Base-by-base conservation (phyloP, 2,888 invertebrate genomes). In the Heliconius charithonia region DNA sequence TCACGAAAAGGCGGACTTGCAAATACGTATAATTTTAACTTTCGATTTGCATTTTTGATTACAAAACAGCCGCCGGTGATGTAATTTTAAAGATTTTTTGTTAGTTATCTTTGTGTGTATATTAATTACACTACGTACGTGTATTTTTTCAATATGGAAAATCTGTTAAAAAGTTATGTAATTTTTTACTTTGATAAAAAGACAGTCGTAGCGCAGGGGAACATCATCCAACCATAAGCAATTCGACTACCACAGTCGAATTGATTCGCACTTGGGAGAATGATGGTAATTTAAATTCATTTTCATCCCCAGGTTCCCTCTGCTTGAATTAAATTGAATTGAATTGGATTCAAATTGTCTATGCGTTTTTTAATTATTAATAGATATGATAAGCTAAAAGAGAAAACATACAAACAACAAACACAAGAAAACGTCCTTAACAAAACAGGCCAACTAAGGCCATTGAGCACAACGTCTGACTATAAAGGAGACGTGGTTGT, bases 41-140 rank as follows among this genome's bases (percentile, higher is more conserved):
- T 78, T 78, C 59, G 56, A 78, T 78, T 78, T 78, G 74, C 78
- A 78, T 78, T 78, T 78, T 78, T 78, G 77, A 78, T 78, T 78
- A 78, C 73, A 65, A 73, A 41, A 73, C 71, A 66, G 72, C 56
- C 77, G 77, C 27, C 72, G 12, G 65, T 63, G 66, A 29, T 51
- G 65, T 32, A 27, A 65, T 13, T 73, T 77, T 59, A 19, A 65
- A 51, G 37, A 27, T 22, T n/a, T 62, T 74, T 63, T 63, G 25
- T 16, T 27, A 63, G 25, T 27, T 63, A 63, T 63, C 6, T 63
- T 63, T 62, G 12, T 56, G 22, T 25, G 51, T 59, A 59, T 59
- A 59, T 59, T 59, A 59, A n/a, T 59, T 59, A 59, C 10, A 22
- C 1, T 59, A 59, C 3, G 59, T 59, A n/a, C 10, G 59, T n/a